A percentile compares a stretch with the other conserved stretches of the same genome.
Evolutionary conservation across 2,797 vertebrate genomes (phyloP).

Genomic region (Tragopan temminckii): DNA sequence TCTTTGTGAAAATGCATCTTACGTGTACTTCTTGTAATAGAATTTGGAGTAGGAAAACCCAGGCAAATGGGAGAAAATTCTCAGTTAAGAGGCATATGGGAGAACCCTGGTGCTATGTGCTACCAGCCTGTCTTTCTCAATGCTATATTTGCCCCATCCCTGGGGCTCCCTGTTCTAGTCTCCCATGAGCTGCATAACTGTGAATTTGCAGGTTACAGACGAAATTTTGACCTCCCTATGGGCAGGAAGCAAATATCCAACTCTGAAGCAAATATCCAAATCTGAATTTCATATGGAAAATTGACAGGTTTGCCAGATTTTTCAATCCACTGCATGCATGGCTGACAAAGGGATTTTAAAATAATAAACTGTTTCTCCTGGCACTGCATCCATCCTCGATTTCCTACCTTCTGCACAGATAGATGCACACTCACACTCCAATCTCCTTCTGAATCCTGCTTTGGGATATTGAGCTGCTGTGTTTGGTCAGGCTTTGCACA

Average conservation of each 20-base stretch:
- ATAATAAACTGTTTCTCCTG: not conserved
- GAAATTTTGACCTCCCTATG: not conserved
- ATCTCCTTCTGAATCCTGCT: not conserved
- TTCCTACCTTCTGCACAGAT: not conserved
- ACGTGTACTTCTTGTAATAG: not conserved
- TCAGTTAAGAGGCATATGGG: not conserved
- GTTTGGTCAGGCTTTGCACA: not conserved
- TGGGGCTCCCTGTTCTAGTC: fast-evolving
- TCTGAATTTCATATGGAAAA: not conserved
- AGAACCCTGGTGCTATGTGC: not conserved
- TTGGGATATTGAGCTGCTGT: not conserved
- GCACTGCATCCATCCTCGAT: not conserved
- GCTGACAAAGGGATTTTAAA: not conserved
- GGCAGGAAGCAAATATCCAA: not conserved
- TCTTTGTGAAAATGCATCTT: not conserved
- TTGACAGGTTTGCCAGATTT: not conserved
- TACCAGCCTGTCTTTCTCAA: not conserved
- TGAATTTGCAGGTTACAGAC: not conserved
- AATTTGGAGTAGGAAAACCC: not conserved
- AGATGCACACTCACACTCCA: fast-evolving
- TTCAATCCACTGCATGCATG: not conserved
- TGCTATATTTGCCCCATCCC: fast-evolving
- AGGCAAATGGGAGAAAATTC: not conserved
- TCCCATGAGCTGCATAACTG: not conserved
- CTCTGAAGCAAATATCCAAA: not conserved